Conservation (phyloP, 2,797 vertebrate genomes). For the Hapalemur alaotrensis region DNA sequence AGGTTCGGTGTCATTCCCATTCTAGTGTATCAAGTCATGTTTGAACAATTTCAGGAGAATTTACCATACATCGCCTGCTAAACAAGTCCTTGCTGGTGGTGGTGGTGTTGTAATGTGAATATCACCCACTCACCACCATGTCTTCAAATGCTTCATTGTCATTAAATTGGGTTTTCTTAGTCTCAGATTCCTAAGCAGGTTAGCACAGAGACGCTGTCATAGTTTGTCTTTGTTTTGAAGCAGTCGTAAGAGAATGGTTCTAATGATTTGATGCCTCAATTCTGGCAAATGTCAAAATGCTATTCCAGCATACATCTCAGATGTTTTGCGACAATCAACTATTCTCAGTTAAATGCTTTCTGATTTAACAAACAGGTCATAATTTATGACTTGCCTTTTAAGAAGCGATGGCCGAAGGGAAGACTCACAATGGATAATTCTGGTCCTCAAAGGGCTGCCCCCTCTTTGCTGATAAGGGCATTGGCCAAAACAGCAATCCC, state of each 20-base stretch:
- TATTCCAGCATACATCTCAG: background rate
- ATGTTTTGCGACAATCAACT: background rate
- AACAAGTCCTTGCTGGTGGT: background rate
- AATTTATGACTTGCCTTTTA: background rate
- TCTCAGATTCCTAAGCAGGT: background rate
- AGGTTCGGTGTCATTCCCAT: accelerated
- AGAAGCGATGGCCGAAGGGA: background rate
- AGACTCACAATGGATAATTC: accelerated
- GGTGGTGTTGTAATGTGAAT: background rate
- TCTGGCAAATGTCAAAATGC: background rate
- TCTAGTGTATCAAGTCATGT: background rate
- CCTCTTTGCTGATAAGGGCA: background rate
- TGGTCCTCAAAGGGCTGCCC: background rate
- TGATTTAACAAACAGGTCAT: background rate
- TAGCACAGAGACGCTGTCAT: background rate
- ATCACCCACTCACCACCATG: background rate
- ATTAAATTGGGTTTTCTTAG: background rate
- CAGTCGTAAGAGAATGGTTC: background rate
- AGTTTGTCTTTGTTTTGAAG: background rate
- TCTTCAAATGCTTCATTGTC: background rate
- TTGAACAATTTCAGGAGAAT: background rate
- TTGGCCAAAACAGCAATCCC: background rate
- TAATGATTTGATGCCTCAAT: background rate
- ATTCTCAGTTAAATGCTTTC: background rate
- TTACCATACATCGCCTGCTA: background rate